A percentile compares a stretch with the other conserved stretches of the same genome.
These are phyloP conservation scores for Elegia similella DNA, from an alignment of 2,888 invertebrate genomes.

Conservation along the genomic window DNA sequence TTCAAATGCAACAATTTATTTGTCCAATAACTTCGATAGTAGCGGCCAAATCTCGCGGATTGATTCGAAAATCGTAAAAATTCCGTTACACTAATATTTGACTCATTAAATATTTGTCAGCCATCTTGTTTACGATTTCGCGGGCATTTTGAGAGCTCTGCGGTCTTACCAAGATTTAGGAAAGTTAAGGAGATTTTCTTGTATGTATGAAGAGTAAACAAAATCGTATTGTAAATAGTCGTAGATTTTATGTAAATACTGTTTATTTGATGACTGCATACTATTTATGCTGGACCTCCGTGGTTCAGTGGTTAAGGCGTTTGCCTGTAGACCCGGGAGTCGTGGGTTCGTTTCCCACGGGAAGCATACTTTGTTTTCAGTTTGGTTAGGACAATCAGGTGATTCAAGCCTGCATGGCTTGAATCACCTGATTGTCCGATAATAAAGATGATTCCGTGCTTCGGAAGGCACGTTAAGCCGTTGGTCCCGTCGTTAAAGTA, in stretches of 20 bases:
- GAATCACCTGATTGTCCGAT: too few species aligned
- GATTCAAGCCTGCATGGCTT: too few species aligned
- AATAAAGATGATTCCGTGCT: too few species aligned
- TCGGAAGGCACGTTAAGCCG: too few species aligned
- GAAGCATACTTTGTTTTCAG: too few species aligned
- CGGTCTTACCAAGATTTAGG: conserved; percentile 4
- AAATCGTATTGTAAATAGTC: neutral
- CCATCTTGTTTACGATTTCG: conserved; percentile 40
- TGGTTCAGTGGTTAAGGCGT: too few species aligned
- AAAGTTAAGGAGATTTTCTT: conserved; percentile 6
- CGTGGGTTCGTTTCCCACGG: too few species aligned
- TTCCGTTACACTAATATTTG: conserved; percentile 36
- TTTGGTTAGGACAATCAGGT: too few species aligned
- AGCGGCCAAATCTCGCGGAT: conserved; percentile 23
- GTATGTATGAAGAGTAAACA: conserved; percentile 7
- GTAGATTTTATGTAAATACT: neutral
- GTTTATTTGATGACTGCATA: neutral
- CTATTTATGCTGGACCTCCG: too few species aligned
- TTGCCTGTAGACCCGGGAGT: too few species aligned
- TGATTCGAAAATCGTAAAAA: conserved; percentile 31
- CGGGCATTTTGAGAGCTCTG: conserved; percentile 35
- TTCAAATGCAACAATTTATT: conserved; percentile 13
- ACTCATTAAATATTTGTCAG: conserved; percentile 37
- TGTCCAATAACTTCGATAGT: conserved; percentile 23
- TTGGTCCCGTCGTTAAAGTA: too few species aligned